phyloP scores from a whole-genome alignment of 2,888 invertebrate genomes.

The Chrysopilus asiliformis region DNA sequence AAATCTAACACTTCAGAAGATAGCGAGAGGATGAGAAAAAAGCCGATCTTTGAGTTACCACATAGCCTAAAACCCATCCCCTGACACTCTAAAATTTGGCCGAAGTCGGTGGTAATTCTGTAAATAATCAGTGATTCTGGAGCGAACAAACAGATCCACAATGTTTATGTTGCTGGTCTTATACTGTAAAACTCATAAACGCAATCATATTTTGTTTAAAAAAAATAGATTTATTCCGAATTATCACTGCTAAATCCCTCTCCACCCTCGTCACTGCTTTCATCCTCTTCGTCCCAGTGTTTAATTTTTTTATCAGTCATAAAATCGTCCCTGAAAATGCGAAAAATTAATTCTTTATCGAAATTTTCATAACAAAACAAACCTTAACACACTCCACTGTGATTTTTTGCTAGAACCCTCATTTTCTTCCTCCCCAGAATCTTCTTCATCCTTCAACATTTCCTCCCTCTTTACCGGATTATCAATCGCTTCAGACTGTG shows the following conservation, averaged over 20 bases:
- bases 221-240: no score
- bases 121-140: no score
- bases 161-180: no score
- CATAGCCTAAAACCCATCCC: no score
- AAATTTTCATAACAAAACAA: neutral
- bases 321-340: constrained; percentile 57
- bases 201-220: no score
- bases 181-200: no score
- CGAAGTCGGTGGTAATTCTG: no score
- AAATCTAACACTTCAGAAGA: no score
- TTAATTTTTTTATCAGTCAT: constrained; percentile 81
- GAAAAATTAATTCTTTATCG: constrained; percentile 6
- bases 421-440: constrained; percentile 30
- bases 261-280: neutral
- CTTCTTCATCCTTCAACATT: constrained; percentile 30
- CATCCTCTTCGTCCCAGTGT: constrained; percentile 72
- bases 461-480: constrained; percentile 39
- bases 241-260: constrained; percentile 4
- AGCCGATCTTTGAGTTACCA: no score
- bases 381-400: constrained; percentile 51
- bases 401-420: constrained; percentile 28
- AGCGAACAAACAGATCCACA: no score
- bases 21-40: no score
- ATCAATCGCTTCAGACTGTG: constrained; percentile 40
- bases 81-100: no score